Evolutionary conservation across 2,113 vertebrate species (phyloP).

Genomic region (Vidua chalybeata): DNA sequence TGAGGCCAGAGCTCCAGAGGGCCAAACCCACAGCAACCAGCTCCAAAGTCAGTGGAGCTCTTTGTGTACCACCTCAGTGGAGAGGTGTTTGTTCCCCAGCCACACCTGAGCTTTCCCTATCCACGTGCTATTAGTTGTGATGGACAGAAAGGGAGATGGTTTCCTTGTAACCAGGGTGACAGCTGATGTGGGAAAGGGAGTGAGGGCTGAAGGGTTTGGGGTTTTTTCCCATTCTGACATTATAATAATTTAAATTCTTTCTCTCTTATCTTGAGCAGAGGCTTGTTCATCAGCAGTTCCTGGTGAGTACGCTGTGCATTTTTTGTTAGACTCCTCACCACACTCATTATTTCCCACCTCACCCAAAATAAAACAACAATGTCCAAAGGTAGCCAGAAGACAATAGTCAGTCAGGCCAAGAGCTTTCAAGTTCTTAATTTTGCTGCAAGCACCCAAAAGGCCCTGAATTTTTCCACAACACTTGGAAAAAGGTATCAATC

Average conservation of each 20-base stretch:
- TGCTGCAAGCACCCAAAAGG: neutral
- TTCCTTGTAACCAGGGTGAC: neutral
- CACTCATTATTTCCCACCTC: neutral
- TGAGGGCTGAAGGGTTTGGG: neutral
- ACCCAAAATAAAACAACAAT: neutral
- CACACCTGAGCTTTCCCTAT: neutral
- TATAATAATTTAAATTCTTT: neutral
- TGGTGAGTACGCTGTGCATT: conserved; percentile 67
- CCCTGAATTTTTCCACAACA: neutral
- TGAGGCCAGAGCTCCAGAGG: neutral
- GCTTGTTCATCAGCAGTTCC: conserved; percentile 83
- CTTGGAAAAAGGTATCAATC: neutral
- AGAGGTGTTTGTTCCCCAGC: neutral
- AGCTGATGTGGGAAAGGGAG: neutral
- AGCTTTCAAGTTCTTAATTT: neutral
- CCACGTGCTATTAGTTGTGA: neutral
- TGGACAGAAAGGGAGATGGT: neutral
- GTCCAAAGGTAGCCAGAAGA: neutral
- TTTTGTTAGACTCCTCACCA: neutral
- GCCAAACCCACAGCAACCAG: neutral
- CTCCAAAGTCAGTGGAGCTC: neutral
- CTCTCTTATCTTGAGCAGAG: conserved; percentile 74
- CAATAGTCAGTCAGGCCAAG: neutral
- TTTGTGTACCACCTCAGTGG: neutral
- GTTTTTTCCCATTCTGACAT: neutral